Evolutionary conservation across 2,888 invertebrate genomes (phyloP).

Genomic region (Prosapia bicincta): DNA sequence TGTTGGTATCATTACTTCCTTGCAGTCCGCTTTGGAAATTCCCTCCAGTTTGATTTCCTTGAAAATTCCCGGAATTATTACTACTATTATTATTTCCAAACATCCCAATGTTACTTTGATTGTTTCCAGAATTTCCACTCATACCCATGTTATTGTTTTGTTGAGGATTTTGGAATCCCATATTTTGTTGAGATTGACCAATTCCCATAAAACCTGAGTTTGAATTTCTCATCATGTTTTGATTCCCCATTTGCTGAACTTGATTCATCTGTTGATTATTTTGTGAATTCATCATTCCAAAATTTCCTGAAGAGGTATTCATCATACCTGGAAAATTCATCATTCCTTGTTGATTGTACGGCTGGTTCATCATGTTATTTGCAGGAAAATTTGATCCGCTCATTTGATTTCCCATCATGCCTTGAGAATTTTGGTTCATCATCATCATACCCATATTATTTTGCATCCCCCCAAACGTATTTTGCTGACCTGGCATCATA

Average conservation of each 20-base stretch:
- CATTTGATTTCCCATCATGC: slow-evolving; percentile 24
- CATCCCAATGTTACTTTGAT: slow-evolving; percentile 17
- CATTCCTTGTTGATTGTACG: slow-evolving; percentile 22
- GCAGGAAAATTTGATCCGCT: slow-evolving; percentile 3
- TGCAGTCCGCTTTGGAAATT: background rate
- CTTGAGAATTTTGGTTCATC: slow-evolving; percentile 19
- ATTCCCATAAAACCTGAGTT: slow-evolving; percentile 21
- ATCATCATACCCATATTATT: slow-evolving; percentile 16
- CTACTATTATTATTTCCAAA: slow-evolving; percentile 6
- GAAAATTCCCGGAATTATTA: slow-evolving; percentile 11
- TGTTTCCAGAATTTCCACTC: slow-evolving; percentile 5
- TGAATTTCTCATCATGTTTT: slow-evolving; percentile 20
- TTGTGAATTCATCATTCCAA: slow-evolving; percentile 23
- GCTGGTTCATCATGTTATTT: slow-evolving; percentile 12
- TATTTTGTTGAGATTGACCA: slow-evolving; percentile 12
- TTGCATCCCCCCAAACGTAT: slow-evolving; percentile 14
- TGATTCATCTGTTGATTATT: slow-evolving; percentile 37
- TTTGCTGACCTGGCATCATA: slow-evolving; percentile 12
- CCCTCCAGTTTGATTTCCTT: background rate
- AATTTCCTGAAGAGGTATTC: slow-evolving; percentile 11
- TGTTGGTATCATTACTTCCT: background rate
- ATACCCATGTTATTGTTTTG: slow-evolving; percentile 1
- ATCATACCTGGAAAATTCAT: slow-evolving; percentile 25
- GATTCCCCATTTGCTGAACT: slow-evolving; percentile 38
- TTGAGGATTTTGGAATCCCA: slow-evolving; percentile 8